Conservation (phyloP, 2,113 vertebrate species). For the Sterrhoptilus dennistouni region DNA sequence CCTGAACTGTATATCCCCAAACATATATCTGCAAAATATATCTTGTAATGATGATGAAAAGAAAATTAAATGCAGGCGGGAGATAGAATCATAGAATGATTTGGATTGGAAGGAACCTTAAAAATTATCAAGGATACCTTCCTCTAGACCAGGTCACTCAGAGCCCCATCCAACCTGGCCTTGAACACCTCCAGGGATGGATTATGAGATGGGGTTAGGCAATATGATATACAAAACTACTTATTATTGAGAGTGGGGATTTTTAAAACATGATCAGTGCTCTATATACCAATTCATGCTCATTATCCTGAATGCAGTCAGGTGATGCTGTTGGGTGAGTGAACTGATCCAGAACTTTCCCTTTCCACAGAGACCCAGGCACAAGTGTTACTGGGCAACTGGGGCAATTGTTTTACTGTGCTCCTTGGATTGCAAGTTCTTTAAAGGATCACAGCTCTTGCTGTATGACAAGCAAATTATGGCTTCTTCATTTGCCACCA, state of each 20-base stretch:
- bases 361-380: background rate
- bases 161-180: background rate
- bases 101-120: background rate
- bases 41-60: background rate
- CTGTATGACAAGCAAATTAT: background rate
- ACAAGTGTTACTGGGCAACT: background rate
- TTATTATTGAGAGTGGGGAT: background rate
- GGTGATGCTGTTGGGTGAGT: background rate
- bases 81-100: background rate
- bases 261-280: background rate
- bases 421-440: background rate
- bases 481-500: background rate
- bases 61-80: background rate
- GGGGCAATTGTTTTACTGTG: background rate
- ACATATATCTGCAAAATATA: background rate
- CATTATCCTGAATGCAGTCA: background rate
- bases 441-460: background rate
- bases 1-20: background rate
- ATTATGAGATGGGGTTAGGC: background rate
- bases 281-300: background rate
- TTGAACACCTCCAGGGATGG: background rate
- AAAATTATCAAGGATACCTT: background rate
- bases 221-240: background rate
- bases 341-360: background rate
- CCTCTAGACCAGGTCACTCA: background rate